Evolutionary conservation across 2,888 invertebrate genomes (phyloP), one percentile per base, ranked within the genome.

Genomic region (Poecilobothrus nobilitatus): DNA sequence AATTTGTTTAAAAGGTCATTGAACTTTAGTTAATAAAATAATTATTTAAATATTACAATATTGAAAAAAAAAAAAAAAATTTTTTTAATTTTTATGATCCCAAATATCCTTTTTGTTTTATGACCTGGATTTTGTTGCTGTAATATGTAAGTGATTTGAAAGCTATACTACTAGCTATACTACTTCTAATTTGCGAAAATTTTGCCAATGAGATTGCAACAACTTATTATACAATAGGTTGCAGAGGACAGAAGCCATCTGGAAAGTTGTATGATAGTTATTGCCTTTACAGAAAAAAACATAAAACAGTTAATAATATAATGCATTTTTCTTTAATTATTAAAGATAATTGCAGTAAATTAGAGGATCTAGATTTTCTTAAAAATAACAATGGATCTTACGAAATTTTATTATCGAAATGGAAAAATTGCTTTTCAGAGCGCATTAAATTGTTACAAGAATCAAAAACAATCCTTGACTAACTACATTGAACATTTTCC

Each of bases 191-290:
- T 67, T 34, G 33, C 20, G 15, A 67, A 33, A n/a, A 62, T 8
- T 67, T 67, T 67, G 61, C 62, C 1, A 37, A 37, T 8, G 63
- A 67, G 62, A 67, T 67, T 34, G 33, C 6, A 62, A 33, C 67
- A 34, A 63, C 67, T 9, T 67, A 67, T 67, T 67, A 61, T 63
- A 61, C 61, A 8, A 34, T 61, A 37, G 62, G n/a, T n/a, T n/a
- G n/a, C n/a, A n/a, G n/a, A n/a, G n/a, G n/a, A n/a, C n/a, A n/a
- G n/a, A n/a, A n/a, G n/a, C n/a, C 67, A 8, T 67, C n/a, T 61
- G 61, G 61, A 66, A 61, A 66, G 61, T 62, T 66, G 53, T 66
- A 66, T 61, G 66, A 62, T 18, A 53, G 53, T n/a, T 62, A 67
- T 34, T 53, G 53, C 15, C 33, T 53, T 61, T 67, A 62, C 61